Evolutionary conservation across 2,113 vertebrate species (phyloP), one percentile per base, ranked within the genome.

Genomic region (Actinemys pallida): DNA sequence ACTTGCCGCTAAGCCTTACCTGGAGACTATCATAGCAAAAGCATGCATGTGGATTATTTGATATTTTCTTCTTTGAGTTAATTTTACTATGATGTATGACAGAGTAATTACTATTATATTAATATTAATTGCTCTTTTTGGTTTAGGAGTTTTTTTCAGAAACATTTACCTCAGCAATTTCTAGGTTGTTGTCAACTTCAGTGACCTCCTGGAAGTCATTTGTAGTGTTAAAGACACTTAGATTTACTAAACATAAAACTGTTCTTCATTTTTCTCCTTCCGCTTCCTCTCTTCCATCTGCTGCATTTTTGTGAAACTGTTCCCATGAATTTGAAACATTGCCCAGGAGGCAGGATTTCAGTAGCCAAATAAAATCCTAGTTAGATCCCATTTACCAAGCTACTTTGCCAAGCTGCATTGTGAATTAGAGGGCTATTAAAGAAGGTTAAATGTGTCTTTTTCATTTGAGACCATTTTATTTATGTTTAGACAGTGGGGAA

Each of bases 1-100:
- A 98, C 97, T 98, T 98, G 98, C 98, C 98, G 94, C 97, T 98
- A 98, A 98, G 98, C 98, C 98, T 98, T 98, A 98, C 96, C 97
- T 97, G 97, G 98, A 98, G 98, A 98, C 96, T 95, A 97, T 97
- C 97, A 96, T 97, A 97, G 97, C 89, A 97, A 96, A 98, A 97
- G 98, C 97, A 97, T 96, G 95, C 96, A 80, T 81, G 80, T 97
- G 98, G 94, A 95, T 98, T 97, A 81, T 94, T 96, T 98, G 94
- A 97, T 97, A 98, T 97, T 98, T 98, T 98, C 96, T 98, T 97
- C 94, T 97, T 95, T 79, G 92, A 88, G 57, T 94, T 96, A 90
- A 93, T 89, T 97, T 97, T 93, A 84, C 76, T 76, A 56, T 92
- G 87, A 96, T 94, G 87, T 96, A 86, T 93, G 88, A 92, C 94